Percentiles rank a stretch among this genome's conserved stretches.
phyloP scores from a whole-genome alignment of 2,888 invertebrate species.

The Cremastinae sp. region DNA sequence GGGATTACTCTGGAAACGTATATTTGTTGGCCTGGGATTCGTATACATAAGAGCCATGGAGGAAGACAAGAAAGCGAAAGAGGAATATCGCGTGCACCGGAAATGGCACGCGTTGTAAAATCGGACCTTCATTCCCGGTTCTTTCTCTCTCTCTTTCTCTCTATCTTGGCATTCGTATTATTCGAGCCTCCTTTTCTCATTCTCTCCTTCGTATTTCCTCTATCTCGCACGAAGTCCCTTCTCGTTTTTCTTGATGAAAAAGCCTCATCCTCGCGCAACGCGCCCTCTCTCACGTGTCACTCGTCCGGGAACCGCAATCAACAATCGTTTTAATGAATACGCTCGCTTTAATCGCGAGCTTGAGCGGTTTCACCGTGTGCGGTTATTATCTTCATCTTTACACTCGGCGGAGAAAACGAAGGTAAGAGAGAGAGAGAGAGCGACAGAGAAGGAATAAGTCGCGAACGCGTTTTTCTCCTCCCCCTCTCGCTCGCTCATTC shows the following conservation, averaged over 20 bases:
- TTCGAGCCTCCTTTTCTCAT: constrained; percentile 26
- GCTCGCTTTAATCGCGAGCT: constrained; percentile 50
- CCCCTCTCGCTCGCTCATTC: constrained; percentile 16
- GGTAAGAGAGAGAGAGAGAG: constrained; percentile 29
- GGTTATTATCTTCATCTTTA: constrained; percentile 72
- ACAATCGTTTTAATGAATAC: constrained; percentile 74
- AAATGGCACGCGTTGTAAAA: constrained; percentile 77
- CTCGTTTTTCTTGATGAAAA: constrained; percentile 38
- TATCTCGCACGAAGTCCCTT: constrained; percentile 44
- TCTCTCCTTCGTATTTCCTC: not conserved
- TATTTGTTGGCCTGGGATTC: constrained; percentile 45
- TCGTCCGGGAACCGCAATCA: constrained; percentile 71
- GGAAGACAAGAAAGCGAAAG: constrained; percentile 57
- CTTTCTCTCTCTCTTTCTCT: constrained; percentile 18
- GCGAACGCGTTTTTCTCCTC: constrained; percentile 42
- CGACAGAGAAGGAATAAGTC: constrained; percentile 31
- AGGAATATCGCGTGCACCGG: constrained; percentile 72
- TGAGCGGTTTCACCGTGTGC: constrained; percentile 39
- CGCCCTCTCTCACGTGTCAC: constrained; percentile 69
- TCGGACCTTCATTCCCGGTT: constrained; percentile 55
- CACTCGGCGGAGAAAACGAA: constrained; percentile 57
- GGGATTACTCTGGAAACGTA: constrained; percentile 29
- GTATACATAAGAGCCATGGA: constrained; percentile 36
- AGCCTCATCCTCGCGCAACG: constrained; percentile 37
- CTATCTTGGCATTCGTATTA: constrained; percentile 38